Percentiles rank a stretch among this genome's conserved stretches.
phyloP scores from a whole-genome alignment of 2,888 invertebrate genomes.

The Leucophenga maculata region DNA sequence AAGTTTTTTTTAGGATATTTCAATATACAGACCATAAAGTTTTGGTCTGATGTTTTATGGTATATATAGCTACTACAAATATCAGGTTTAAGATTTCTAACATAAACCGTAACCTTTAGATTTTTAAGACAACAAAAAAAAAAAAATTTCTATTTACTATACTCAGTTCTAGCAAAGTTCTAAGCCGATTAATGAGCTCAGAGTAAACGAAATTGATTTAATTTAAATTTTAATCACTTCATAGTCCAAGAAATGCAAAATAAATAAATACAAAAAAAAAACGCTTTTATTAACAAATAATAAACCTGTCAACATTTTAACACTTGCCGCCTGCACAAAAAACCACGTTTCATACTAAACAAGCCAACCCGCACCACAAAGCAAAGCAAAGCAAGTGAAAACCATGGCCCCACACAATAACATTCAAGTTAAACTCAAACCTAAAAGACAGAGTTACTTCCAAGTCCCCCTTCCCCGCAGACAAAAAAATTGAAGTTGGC shows the following conservation, averaged over 20 bases:
- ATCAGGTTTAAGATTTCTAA: too few relatives aligned
- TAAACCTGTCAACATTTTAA: constrained; percentile 13
- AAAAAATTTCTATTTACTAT: too few relatives aligned
- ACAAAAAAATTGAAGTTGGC: constrained; percentile 15
- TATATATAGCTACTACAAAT: too few relatives aligned
- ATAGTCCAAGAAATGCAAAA: neutral
- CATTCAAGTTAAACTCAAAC: constrained; percentile 2
- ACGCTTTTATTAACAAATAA: constrained; percentile 7
- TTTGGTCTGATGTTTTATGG: too few relatives aligned
- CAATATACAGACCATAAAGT: too few relatives aligned
- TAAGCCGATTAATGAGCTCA: too few relatives aligned
- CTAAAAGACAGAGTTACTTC: neutral
- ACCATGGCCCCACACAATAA: constrained; percentile 49
- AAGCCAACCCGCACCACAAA: constrained; percentile 47
- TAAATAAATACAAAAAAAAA: too few relatives aligned
- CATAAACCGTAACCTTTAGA: too few relatives aligned
- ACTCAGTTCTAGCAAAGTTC: neutral
- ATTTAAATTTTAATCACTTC: neutral
- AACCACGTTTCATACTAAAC: constrained; percentile 33
- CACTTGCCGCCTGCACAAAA: constrained; percentile 3
- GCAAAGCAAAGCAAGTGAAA: constrained; percentile 51
- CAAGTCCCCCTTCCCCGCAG: too few relatives aligned
- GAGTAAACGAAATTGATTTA: too few relatives aligned
- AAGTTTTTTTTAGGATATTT: too few relatives aligned
- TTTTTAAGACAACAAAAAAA: too few relatives aligned